Conservation (phyloP, 2,113 vertebrate genomes). For the Ochotona princeps region DNA sequence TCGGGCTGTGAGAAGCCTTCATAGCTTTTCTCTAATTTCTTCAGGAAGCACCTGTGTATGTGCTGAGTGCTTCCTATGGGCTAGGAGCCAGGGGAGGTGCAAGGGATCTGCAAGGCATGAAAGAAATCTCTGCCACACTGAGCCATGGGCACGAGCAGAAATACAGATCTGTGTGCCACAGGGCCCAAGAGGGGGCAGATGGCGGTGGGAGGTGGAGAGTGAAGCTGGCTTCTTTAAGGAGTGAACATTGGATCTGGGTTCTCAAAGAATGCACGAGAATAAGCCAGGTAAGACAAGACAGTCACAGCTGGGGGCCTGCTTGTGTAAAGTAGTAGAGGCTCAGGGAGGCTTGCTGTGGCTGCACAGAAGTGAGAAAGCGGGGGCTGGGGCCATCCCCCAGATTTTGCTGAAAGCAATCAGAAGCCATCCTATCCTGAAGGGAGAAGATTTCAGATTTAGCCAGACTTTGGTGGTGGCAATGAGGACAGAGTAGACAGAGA, state of each 20-base stretch:
- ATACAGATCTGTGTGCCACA: fast-evolving
- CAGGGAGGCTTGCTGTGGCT: not conserved
- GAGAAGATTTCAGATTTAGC: not conserved
- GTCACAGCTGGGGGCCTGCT: not conserved
- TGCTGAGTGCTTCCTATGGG: not conserved
- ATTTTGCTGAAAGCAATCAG: not conserved
- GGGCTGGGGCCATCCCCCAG: fast-evolving
- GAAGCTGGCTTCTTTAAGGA: not conserved
- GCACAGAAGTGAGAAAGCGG: not conserved
- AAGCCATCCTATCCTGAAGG: not conserved
- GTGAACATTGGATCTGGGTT: not conserved
- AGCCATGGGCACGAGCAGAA: fast-evolving
- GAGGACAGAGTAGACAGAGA: not conserved
- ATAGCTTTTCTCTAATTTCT: not conserved
- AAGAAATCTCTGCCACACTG: not conserved
- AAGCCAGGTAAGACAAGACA: not conserved
- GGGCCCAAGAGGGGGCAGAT: not conserved
- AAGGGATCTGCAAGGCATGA: not conserved
- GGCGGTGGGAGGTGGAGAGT: not conserved
- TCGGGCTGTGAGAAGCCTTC: not conserved
- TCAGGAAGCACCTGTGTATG: not conserved
- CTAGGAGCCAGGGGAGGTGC: not conserved
- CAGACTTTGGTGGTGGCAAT: not conserved
- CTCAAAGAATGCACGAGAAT: not conserved
- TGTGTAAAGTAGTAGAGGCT: not conserved